phyloP scores from a whole-genome alignment of 2,797 vertebrate genomes.

The Syngnathus rostellatus region DNA sequence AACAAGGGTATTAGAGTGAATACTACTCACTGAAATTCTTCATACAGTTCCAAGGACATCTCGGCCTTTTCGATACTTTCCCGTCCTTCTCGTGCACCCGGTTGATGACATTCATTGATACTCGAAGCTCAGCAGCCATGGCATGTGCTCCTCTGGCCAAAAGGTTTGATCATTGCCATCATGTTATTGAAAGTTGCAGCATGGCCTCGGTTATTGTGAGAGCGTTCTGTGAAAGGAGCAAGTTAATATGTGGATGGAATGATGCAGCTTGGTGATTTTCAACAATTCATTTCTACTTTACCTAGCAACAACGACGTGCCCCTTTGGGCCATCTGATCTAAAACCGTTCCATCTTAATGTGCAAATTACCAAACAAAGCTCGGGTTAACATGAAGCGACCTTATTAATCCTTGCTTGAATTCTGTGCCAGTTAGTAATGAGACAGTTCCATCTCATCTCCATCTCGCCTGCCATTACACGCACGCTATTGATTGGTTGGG shows the following conservation, averaged over 20 bases:
- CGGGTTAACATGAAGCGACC: constrained; percentile 57
- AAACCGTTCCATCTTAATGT: constrained; percentile 50
- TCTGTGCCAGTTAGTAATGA: constrained; percentile 57
- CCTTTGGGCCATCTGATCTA: constrained; percentile 34
- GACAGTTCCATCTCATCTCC: constrained; percentile 58
- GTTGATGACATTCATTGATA: neutral
- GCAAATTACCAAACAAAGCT: constrained; percentile 48
- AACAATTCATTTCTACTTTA: constrained; percentile 10
- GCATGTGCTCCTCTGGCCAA: too few species aligned
- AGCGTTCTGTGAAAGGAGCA: neutral
- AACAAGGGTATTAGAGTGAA: constrained; percentile 24
- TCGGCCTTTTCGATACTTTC: neutral
- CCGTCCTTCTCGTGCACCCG: neutral
- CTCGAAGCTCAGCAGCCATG: neutral
- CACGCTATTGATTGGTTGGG: constrained; percentile 66
- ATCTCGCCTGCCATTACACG: constrained; percentile 44
- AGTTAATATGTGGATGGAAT: neutral
- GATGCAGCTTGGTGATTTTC: neutral
- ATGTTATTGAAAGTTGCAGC: neutral
- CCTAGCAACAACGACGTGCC: constrained; percentile 21
- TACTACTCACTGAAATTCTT: neutral
- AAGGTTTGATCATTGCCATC: neutral
- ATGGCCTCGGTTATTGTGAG: neutral
- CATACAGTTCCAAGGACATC: neutral
- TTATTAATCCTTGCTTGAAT: constrained; percentile 60